Conservation (phyloP, 2,113 vertebrate species). For the Campylorhamphus procurvoides region DNA sequence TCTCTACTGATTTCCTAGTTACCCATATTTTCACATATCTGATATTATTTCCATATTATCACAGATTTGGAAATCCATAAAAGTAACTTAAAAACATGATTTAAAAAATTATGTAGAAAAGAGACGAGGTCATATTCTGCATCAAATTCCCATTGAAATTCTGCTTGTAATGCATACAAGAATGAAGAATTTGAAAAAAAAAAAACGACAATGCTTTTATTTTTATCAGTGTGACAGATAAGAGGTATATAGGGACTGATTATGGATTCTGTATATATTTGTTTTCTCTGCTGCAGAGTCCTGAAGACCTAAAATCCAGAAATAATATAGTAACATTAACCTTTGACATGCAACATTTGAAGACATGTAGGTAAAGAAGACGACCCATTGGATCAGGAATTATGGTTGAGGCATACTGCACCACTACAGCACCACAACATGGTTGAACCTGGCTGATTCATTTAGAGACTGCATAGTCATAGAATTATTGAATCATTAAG, state of each 20-base stretch:
- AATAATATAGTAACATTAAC: fast-evolving
- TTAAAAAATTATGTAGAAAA: not conserved
- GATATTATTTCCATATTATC: too few relatives aligned
- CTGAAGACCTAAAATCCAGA: not conserved
- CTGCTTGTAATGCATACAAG: not conserved
- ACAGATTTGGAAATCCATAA: not conserved
- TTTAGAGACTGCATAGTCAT: not conserved
- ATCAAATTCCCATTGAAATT: not conserved
- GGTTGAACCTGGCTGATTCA: not conserved
- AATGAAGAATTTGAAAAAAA: not conserved
- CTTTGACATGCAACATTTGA: not conserved
- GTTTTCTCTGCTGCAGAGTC: not conserved
- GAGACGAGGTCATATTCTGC: not conserved
- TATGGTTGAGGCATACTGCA: too few relatives aligned
- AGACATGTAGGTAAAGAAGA: not conserved
- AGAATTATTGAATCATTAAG: not conserved
- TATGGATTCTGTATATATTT: not conserved
- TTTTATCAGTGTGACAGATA: not conserved
- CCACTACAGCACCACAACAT: fast-evolving
- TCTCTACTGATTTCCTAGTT: not conserved
- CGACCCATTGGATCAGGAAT: fast-evolving
- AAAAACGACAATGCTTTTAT: not conserved
- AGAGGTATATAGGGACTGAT: not conserved
- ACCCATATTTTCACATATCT: too few relatives aligned
- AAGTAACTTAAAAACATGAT: not conserved